These are phyloP conservation scores for Mastacembelus armatus DNA, from an alignment of 2,797 vertebrate genomes.

Conservation along the genomic window DNA sequence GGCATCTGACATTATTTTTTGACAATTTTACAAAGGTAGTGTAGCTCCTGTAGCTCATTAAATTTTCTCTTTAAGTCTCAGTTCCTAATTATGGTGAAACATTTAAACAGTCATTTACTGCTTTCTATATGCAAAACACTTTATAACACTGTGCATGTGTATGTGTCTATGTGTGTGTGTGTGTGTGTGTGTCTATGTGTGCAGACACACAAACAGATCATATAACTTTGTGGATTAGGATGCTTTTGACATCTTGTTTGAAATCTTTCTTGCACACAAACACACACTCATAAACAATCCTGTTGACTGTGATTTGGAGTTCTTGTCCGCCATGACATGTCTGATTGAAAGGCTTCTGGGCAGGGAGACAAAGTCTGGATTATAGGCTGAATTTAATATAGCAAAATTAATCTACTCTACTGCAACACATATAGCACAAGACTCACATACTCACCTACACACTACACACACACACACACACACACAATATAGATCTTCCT, in stretches of 20 bases:
- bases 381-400: slow-evolving; percentile 79
- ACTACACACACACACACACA: slow-evolving; percentile 20
- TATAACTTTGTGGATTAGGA: slow-evolving; percentile 15
- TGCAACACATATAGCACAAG: slow-evolving; percentile 44
- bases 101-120: background rate
- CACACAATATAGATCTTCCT: slow-evolving; percentile 80
- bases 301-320: slow-evolving; percentile 43
- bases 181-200: too few relatives aligned
- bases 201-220: slow-evolving; percentile 15
- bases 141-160: too few relatives aligned
- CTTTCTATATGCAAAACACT: too few relatives aligned
- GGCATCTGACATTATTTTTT: background rate
- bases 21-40: background rate
- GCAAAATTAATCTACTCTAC: slow-evolving; percentile 78
- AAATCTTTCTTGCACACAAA: background rate
- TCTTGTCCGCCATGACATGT: slow-evolving; percentile 67
- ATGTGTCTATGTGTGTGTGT: too few relatives aligned
- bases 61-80: background rate
- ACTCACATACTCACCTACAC: slow-evolving; percentile 1
- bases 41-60: background rate
- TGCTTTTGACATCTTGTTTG: slow-evolving; percentile 27
- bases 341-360: slow-evolving; percentile 56
- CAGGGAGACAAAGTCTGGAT: slow-evolving; percentile 68
- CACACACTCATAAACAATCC: slow-evolving; percentile 18
- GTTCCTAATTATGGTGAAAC: background rate